Evolutionary conservation across 2,113 vertebrate species (phyloP), one percentile per base, ranked within the genome.

Genomic region (Oryzias woworae): DNA sequence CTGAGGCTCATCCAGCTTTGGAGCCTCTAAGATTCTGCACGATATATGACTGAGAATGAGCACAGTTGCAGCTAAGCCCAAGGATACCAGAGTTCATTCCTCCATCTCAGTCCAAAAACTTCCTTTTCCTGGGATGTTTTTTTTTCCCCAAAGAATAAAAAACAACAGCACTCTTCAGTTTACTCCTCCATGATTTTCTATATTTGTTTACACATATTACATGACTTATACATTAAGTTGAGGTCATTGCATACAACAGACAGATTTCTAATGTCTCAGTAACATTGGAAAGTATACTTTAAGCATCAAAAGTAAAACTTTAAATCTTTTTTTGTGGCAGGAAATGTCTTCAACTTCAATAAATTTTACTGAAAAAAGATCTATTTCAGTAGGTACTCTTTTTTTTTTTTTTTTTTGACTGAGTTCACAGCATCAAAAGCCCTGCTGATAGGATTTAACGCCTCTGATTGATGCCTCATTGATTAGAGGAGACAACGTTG

Each of bases 1-100:
- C 22, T 1, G 57, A 54, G 79, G 85, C 86, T 93, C 73, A 92
- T 92, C 91, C 92, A 88, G 87, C 85, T 92, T 93, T 90, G 85
- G 61, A 77, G 77, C 75, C 67, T 70, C 71, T 71, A 60, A 91
- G 88, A 91, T 90, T 83, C 41, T 61, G 73, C 83, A 83, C 73
- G 82, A 86, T 83, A 85, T 70, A 78, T 75, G 75, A 67, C 78
- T 83, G 82, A 82, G 71, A 77, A 69, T 5, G 52, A 68, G 59
- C 28, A 4, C 74, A 65, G 61, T 51, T 10, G 31, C 60, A 8
- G 69, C 64, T 75, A 75, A 85, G 71, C 72, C 47, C 22, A 31
- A 31, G 68, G 75, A 66, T 58, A 54, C 70, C 53, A 10, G 44
- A 26, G 53, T 73, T 81, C 58, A 36, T 15, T 36, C 66, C 49